Conservation (phyloP, 2,113 vertebrate species). For the Abramis brama region DNA sequence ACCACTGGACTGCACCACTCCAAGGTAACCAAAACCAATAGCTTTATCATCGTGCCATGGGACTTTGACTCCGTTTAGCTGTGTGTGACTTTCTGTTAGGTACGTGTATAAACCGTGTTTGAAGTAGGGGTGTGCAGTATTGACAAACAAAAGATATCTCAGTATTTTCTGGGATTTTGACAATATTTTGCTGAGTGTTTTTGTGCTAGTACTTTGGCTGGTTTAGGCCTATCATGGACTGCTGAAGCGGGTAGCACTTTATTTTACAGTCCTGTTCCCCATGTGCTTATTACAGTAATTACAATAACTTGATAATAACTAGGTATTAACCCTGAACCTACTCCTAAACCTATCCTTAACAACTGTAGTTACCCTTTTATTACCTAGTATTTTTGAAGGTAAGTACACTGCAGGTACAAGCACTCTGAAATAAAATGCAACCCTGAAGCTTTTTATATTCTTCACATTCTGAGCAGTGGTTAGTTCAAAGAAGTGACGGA, state of each 20-base stretch:
- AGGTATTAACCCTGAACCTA: too few species aligned
- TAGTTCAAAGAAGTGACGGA: neutral
- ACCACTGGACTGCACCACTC: conserved; percentile 91
- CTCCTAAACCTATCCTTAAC: too few species aligned
- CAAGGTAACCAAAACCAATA: conserved; percentile 76
- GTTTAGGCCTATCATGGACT: neutral
- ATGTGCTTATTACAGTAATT: too few species aligned
- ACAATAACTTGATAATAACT: too few species aligned
- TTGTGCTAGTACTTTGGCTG: neutral
- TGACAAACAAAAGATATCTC: neutral
- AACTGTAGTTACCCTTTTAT: too few species aligned
- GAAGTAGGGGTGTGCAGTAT: neutral
- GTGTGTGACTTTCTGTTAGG: neutral
- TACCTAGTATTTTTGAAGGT: too few species aligned
- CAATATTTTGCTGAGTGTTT: neutral
- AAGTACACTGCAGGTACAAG: too few species aligned
- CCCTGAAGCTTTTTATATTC: too few species aligned
- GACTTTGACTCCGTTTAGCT: neutral
- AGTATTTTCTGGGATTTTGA: neutral
- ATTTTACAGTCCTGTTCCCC: too few species aligned
- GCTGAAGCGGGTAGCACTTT: too few species aligned
- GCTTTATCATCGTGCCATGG: neutral
- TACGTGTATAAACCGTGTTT: neutral
- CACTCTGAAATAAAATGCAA: too few species aligned
- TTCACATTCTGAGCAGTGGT: neutral